Percentiles rank a stretch among this genome's conserved stretches.
These are phyloP conservation scores for Panagrolaimus sp. DNA, from an alignment of 1,140 invertebrate species.

Conservation along the genomic window DNA sequence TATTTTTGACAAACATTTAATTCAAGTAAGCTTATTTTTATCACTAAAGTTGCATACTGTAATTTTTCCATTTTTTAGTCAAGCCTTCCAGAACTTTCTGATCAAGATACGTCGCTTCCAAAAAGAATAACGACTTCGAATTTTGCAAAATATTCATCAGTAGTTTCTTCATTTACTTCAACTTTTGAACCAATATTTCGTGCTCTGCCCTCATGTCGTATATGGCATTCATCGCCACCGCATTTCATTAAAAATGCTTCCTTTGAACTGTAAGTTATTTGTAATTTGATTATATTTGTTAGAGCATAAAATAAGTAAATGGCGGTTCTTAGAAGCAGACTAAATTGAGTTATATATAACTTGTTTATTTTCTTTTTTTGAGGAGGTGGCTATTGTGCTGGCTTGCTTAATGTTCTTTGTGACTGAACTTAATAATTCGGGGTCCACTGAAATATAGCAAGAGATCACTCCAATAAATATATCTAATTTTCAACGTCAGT, in stretches of 20 bases:
- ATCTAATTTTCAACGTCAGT: too few species aligned
- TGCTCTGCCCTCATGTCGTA: background rate
- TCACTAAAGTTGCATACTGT: background rate
- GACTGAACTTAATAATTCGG: too few species aligned
- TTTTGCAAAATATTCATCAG: constrained; percentile 10
- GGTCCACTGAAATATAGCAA: too few species aligned
- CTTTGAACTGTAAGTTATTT: background rate
- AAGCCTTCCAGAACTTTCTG: background rate
- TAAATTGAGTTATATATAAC: too few species aligned
- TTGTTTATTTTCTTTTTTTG: too few species aligned
- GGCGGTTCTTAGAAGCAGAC: too few species aligned
- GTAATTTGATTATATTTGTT: background rate
- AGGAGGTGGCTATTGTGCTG: too few species aligned
- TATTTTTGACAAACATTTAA: too few species aligned
- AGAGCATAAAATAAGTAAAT: too few species aligned
- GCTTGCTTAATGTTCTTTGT: too few species aligned
- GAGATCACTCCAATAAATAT: too few species aligned
- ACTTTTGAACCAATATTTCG: background rate
- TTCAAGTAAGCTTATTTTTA: too few species aligned
- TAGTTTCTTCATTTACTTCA: background rate
- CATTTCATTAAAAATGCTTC: background rate
- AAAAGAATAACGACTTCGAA: background rate
- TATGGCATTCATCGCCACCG: background rate
- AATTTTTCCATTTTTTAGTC: background rate
- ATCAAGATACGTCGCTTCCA: background rate